These are phyloP conservation scores for Aspiorhynchus laticeps DNA, from an alignment of 2,113 vertebrate species.

Conservation along the genomic window DNA sequence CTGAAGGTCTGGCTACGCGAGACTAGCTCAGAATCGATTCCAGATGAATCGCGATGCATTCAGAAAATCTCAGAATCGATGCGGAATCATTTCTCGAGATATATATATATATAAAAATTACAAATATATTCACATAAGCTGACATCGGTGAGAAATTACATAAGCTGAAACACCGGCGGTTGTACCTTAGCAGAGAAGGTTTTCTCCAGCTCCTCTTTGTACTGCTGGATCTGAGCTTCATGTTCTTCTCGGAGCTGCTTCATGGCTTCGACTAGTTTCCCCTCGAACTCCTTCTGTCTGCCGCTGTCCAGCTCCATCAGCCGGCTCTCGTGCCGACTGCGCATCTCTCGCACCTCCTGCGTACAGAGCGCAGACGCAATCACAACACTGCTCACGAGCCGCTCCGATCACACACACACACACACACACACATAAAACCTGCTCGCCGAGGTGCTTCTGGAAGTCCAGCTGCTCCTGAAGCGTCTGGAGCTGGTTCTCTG, in stretches of 20 bases:
- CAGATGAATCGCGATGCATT: too few species aligned
- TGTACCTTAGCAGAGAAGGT: slow-evolving; percentile 77
- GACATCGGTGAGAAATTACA: too few species aligned
- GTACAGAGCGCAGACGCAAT: neutral
- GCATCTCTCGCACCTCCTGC: slow-evolving; percentile 77
- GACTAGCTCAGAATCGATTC: too few species aligned
- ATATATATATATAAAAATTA: too few species aligned
- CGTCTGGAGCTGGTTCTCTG: slow-evolving; percentile 81
- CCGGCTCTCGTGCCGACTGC: slow-evolving; percentile 73
- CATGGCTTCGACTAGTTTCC: slow-evolving; percentile 74
- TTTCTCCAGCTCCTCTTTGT: slow-evolving; percentile 81
- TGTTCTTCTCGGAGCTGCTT: slow-evolving; percentile 79
- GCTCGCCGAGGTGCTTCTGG: slow-evolving; percentile 76
- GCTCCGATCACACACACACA: too few species aligned
- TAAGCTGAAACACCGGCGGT: too few species aligned
- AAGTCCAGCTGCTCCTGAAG: slow-evolving; percentile 80
- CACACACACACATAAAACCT: slow-evolving; percentile 63
- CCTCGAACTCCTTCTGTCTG: slow-evolving; percentile 75
- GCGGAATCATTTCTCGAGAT: too few species aligned
- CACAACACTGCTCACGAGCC: too few species aligned
- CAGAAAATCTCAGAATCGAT: too few species aligned
- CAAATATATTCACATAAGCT: too few species aligned
- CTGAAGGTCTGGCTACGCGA: too few species aligned
- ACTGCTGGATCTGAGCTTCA: slow-evolving; percentile 77
- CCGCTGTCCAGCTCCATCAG: slow-evolving; percentile 78